Evolutionary conservation across 2,888 invertebrate genomes (phyloP).

Genomic region (Leptopterna dolabrata): DNA sequence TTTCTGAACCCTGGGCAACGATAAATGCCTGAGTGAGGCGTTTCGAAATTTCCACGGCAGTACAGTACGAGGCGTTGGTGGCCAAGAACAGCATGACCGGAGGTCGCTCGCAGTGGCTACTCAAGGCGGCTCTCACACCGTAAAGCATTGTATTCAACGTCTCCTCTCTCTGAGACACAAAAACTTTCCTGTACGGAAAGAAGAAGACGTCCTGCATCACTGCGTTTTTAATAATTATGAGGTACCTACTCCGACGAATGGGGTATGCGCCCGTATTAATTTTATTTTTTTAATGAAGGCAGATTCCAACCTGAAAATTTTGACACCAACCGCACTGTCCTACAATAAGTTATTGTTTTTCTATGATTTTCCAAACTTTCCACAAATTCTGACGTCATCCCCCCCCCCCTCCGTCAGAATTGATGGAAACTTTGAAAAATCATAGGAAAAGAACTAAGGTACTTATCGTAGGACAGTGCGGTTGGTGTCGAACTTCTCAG

Average conservation of each 20-base stretch:
- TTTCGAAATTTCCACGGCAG: not conserved
- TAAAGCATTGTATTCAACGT: constrained; percentile 27
- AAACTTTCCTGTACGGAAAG: constrained; percentile 17
- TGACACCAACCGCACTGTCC: no score
- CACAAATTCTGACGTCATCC: no score
- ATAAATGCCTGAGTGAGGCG: constrained; percentile 28
- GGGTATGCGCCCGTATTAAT: no score
- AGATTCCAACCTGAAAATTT: no score
- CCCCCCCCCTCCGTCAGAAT: no score
- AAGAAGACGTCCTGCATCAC: no score
- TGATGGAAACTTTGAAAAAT: no score
- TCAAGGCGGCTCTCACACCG: constrained; percentile 14
- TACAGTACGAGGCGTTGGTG: not conserved
- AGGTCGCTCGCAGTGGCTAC: constrained; percentile 41
- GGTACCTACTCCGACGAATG: not conserved
- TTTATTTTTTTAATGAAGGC: not conserved
- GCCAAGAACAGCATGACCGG: constrained; percentile 36
- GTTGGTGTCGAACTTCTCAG: no score
- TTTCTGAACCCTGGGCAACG: not conserved
- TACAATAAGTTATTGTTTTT: no score
- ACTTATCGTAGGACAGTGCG: no score
- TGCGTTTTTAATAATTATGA: not conserved
- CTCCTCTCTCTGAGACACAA: constrained; percentile 34
- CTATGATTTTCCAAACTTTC: no score
- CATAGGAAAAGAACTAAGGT: no score